Percentiles rank a stretch among this genome's conserved stretches.
These are phyloP conservation scores for Alviniconcha strummeri DNA, from an alignment of 2,888 invertebrate genomes.

Conservation along the genomic window DNA sequence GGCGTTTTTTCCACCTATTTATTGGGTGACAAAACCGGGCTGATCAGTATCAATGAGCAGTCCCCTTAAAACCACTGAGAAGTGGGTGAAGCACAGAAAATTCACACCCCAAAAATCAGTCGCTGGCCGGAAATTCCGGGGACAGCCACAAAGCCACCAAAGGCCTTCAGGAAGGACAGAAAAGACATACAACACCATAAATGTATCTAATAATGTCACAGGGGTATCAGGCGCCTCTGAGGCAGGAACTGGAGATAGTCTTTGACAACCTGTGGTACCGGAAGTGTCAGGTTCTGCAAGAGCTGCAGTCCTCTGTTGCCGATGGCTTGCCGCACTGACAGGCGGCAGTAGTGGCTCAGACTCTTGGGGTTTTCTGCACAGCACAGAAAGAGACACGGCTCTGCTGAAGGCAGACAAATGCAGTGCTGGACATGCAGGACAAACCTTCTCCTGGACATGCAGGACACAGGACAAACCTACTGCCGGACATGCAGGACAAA, in stretches of 20 bases:
- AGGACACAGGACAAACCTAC: neutral
- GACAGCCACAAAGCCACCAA: neutral
- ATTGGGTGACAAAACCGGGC: too few species aligned
- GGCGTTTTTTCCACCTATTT: too few species aligned
- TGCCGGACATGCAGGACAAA: too few species aligned
- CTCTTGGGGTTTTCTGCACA: conserved; percentile 44
- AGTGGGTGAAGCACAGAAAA: neutral
- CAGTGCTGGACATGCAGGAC: too few species aligned
- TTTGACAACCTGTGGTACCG: conserved; percentile 39
- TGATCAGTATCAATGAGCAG: too few species aligned
- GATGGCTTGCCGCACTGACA: conserved; percentile 44
- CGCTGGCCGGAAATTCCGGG: neutral
- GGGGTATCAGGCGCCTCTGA: neutral
- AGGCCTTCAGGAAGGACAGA: neutral
- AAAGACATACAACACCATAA: neutral
- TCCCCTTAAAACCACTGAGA: too few species aligned
- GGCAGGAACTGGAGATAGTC: conserved; percentile 45
- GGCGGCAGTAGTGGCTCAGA: conserved; percentile 51
- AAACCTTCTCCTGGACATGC: neutral
- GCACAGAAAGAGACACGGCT: conserved; percentile 26
- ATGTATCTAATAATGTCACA: neutral
- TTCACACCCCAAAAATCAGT: neutral
- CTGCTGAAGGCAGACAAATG: too few species aligned
- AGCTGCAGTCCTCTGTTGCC: conserved; percentile 42
- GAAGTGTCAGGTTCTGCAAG: conserved; percentile 43